A percentile compares a stretch with the other conserved stretches of the same genome.
Conservation (phyloP, 2,113 vertebrate genomes). For the Puffinus mauretanicus region DNA sequence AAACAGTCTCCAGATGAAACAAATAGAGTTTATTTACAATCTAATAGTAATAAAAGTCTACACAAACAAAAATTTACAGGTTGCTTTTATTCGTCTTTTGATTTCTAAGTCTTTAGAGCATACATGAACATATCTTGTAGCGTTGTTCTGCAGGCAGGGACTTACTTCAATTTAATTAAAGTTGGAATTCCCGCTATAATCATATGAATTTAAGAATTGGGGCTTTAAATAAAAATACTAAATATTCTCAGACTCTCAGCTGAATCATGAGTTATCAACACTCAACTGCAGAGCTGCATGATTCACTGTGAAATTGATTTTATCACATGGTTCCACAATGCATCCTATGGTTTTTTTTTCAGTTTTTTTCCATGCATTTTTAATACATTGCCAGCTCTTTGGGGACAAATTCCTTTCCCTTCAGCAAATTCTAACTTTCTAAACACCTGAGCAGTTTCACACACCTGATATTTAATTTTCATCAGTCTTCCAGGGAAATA, state of each 20-base stretch:
- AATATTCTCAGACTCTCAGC: constrained; percentile 31
- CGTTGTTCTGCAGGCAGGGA: not conserved
- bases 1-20: constrained; percentile 9
- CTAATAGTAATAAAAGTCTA: constrained; percentile 27
- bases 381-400: not conserved
- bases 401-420: constrained; percentile 14
- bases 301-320: constrained; percentile 44
- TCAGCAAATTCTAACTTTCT: constrained; percentile 28
- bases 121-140: not conserved
- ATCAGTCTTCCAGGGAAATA: not conserved
- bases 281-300: constrained; percentile 9
- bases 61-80: constrained; percentile 14
- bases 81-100: constrained; percentile 45
- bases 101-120: constrained; percentile 46
- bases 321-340: constrained; percentile 30
- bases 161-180: constrained; percentile 52
- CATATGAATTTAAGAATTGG: constrained; percentile 36
- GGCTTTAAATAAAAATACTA: not conserved
- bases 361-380: constrained; percentile 23
- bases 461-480: constrained; percentile 9
- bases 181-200: constrained; percentile 20
- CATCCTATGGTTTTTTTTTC: not conserved
- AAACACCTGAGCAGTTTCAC: constrained; percentile 15
- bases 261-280: constrained; percentile 31
- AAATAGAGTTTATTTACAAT: constrained; percentile 50